phyloP scores from a whole-genome alignment of 2,797 vertebrate genomes.

The Scyliorhinus canicula region DNA sequence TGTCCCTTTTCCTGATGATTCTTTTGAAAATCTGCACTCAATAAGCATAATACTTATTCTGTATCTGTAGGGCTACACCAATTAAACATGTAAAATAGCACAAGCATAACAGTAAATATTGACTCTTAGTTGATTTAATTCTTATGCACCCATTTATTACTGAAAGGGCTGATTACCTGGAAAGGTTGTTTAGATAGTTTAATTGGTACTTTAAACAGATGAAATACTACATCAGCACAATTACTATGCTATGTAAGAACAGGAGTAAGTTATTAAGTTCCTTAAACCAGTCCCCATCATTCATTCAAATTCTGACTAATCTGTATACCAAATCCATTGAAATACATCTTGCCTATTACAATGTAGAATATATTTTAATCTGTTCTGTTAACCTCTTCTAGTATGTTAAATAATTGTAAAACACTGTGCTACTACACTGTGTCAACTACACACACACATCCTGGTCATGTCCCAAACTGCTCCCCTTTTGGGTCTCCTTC shows the following conservation, averaged over 20 bases:
- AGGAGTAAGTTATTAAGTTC: background rate
- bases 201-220: background rate
- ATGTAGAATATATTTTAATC: background rate
- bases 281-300: background rate
- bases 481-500: no score
- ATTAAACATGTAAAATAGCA: background rate
- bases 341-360: background rate
- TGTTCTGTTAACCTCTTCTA: no score
- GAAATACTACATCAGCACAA: background rate
- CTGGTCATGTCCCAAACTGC: no score
- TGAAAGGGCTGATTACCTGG: background rate
- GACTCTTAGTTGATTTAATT: background rate
- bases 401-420: background rate
- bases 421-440: background rate
- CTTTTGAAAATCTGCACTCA: background rate
- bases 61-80: background rate
- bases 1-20: background rate
- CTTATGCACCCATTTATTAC: background rate
- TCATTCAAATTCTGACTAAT: background rate
- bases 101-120: background rate
- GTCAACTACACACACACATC: no score
- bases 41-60: background rate
- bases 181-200: background rate
- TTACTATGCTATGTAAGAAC: background rate
- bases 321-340: background rate